Percentiles rank a stretch among this genome's conserved stretches.
Conservation (phyloP, 2,113 vertebrate genomes). For the Hypomesus transpacificus region DNA sequence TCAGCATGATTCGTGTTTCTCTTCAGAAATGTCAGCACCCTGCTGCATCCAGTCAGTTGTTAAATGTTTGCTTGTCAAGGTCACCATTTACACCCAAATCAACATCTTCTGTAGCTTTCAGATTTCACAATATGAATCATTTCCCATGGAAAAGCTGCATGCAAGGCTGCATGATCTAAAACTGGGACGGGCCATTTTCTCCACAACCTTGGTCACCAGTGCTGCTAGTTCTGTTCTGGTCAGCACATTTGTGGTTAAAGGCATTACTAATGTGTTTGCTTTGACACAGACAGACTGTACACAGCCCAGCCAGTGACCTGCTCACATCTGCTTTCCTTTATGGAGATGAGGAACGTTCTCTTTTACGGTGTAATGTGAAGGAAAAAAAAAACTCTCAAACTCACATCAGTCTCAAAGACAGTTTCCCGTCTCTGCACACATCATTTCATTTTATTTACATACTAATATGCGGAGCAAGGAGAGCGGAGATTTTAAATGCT, state of each 20-base stretch:
- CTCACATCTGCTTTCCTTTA: constrained; percentile 17
- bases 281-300: constrained; percentile 13
- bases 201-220: too few relatives aligned
- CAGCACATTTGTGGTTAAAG: neutral
- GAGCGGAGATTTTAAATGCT: neutral
- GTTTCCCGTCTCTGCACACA: too few relatives aligned
- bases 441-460: constrained; percentile 1
- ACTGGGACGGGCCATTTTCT: too few relatives aligned
- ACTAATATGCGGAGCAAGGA: constrained; percentile 1
- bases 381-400: neutral
- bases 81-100: neutral
- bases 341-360: constrained; percentile 11
- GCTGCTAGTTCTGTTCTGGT: neutral
- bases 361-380: constrained; percentile 8
- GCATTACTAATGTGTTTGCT: constrained; percentile 15
- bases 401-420: neutral
- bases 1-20: neutral
- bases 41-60: neutral
- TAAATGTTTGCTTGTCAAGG: neutral
- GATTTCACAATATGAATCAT: neutral
- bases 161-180: too few relatives aligned
- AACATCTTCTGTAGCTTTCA: neutral
- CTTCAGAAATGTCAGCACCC: constrained; percentile 3
- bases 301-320: constrained; percentile 1
- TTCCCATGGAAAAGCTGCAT: too few relatives aligned